Percentiles rank a stretch among this genome's conserved stretches.
phyloP scores from a whole-genome alignment of 2,888 invertebrate genomes.

The Pterostichus niger region DNA sequence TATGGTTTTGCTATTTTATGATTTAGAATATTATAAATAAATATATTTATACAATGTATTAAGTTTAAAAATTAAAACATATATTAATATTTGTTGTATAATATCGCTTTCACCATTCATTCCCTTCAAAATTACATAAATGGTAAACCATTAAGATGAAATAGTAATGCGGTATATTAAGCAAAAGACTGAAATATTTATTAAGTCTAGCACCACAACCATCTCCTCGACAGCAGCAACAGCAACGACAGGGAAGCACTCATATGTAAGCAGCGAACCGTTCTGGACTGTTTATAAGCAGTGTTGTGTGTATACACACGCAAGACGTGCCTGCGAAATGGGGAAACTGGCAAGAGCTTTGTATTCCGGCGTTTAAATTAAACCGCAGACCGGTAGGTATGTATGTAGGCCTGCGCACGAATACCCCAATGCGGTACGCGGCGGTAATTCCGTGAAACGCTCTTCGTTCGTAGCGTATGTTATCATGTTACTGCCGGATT shows the following conservation, averaged over 20 bases:
- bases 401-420: background rate
- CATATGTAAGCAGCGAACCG: conserved; percentile 38
- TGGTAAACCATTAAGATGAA: conserved; percentile 18
- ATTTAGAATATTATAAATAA: too few relatives aligned
- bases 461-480: background rate
- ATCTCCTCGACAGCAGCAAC: background rate
- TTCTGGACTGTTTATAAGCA: conserved; percentile 7
- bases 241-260: background rate
- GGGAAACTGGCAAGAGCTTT: conserved; percentile 2
- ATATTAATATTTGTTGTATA: too few relatives aligned
- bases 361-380: conserved; percentile 52
- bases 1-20: too few relatives aligned
- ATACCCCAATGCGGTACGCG: background rate
- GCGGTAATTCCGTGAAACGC: conserved; percentile 6
- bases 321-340: conserved; percentile 5
- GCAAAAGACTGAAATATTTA: background rate
- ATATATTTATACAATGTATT: too few relatives aligned
- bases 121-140: background rate
- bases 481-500: conserved; percentile 22
- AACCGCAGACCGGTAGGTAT: conserved; percentile 48
- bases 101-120: too few relatives aligned
- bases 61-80: too few relatives aligned
- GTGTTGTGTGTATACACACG: conserved; percentile 18
- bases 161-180: conserved; percentile 34
- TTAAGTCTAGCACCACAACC: background rate